phyloP scores from a whole-genome alignment of 1,140 invertebrate genomes.

The Lordiphosa collinella region DNA sequence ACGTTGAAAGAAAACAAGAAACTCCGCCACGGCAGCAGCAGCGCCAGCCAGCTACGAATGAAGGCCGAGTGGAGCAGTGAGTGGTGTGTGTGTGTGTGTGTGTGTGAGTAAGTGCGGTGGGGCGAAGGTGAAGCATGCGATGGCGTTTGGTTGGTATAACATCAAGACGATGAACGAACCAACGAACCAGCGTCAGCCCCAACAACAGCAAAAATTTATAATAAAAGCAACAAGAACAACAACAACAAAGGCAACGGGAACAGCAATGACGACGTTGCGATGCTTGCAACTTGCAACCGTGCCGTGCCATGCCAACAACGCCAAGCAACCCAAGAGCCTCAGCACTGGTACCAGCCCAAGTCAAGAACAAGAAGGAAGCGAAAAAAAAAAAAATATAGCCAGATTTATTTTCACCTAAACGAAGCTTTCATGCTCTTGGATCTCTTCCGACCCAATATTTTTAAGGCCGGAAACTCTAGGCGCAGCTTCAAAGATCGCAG shows the following conservation, averaged over 20 bases:
- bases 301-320: constrained; percentile 7
- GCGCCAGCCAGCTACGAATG: constrained; percentile 10
- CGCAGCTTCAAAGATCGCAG: too few relatives aligned
- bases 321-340: constrained; percentile 14
- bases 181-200: constrained; percentile 44
- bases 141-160: constrained; percentile 53
- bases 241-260: constrained; percentile 33
- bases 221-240: too few relatives aligned
- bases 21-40: constrained; percentile 48
- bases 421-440: constrained; percentile 24
- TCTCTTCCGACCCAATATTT: not conserved
- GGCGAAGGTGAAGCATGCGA: constrained; percentile 74
- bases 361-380: constrained; percentile 24
- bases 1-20: constrained; percentile 70
- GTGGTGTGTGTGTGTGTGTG: constrained; percentile 12
- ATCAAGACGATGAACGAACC: constrained; percentile 59
- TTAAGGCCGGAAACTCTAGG: too few relatives aligned
- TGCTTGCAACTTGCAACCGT: constrained; percentile 64
- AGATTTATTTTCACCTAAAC: not conserved
- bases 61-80: not conserved
- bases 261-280: constrained; percentile 21
- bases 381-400: not conserved
- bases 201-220: constrained; percentile 68
- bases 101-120: constrained; percentile 48
- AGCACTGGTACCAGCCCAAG: constrained; percentile 36